phyloP scores from a whole-genome alignment of 2,113 vertebrate genomes.

The Uria aalge region DNA sequence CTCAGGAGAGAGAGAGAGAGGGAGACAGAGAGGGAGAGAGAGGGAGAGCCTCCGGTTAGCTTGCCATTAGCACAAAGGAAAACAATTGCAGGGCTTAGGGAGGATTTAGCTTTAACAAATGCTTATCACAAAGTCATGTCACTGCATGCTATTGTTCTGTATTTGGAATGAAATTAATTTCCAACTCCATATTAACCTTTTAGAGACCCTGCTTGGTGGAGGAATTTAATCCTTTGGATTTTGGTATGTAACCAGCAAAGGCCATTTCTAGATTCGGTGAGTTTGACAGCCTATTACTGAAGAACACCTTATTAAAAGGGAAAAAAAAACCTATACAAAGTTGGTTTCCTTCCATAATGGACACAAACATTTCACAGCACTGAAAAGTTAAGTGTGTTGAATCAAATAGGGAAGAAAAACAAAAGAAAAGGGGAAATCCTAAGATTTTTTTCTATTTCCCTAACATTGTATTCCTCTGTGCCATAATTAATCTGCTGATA shows the following conservation, averaged over 20 bases:
- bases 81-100: slow-evolving; percentile 38
- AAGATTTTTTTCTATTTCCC: background rate
- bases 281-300: background rate
- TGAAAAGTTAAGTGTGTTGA: background rate
- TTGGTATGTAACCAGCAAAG: background rate
- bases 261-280: background rate
- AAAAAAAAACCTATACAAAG: background rate
- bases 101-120: slow-evolving; percentile 53
- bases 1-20: background rate
- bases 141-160: slow-evolving; percentile 18
- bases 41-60: background rate
- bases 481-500: background rate
- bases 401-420: background rate
- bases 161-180: slow-evolving; percentile 55
- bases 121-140: slow-evolving; percentile 34
- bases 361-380: background rate
- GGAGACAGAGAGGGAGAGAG: background rate
- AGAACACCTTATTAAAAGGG: background rate
- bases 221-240: slow-evolving; percentile 14
- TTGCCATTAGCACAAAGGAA: slow-evolving; percentile 39
- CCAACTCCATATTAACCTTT: slow-evolving; percentile 17
- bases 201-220: background rate
- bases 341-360: background rate
- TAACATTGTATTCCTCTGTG: background rate
- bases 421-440: background rate